A percentile compares a stretch with the other conserved stretches of the same genome.
phyloP scores from a whole-genome alignment of 2,113 vertebrate species.

The Diadophis punctatus region DNA sequence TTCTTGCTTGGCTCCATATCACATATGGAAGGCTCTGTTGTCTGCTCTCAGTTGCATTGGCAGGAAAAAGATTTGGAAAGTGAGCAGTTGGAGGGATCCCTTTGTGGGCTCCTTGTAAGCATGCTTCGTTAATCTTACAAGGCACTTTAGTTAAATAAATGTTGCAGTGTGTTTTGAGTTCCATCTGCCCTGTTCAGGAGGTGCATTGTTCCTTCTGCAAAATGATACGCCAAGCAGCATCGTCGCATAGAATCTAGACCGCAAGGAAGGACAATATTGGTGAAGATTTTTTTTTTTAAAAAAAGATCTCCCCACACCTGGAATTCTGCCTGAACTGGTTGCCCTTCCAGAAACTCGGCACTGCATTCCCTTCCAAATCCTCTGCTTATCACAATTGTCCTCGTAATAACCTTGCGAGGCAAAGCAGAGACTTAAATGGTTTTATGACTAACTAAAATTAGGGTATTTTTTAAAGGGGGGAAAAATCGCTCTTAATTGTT shows the following conservation, averaged over 20 bases:
- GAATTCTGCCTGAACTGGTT: neutral
- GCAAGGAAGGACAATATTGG: neutral
- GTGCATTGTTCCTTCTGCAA: conserved; percentile 19
- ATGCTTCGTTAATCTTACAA: conserved; percentile 52
- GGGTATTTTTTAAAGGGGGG: neutral
- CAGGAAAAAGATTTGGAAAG: neutral
- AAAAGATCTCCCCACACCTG: neutral
- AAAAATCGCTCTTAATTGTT: neutral
- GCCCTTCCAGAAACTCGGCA: neutral
- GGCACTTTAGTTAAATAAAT: conserved; percentile 47
- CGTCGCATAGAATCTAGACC: neutral
- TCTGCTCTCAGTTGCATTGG: neutral
- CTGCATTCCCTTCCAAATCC: neutral
- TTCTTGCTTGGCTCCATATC: neutral
- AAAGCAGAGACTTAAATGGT: neutral
- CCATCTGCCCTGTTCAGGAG: conserved; percentile 17
- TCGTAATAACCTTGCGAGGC: neutral
- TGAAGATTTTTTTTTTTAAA: neutral
- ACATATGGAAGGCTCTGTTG: neutral
- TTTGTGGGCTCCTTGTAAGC: conserved; percentile 36
- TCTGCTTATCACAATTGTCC: neutral
- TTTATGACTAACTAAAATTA: neutral
- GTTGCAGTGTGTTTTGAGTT: conserved; percentile 35
- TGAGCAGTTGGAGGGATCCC: conserved; percentile 15
- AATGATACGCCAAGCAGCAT: conserved; percentile 6